Conservation (phyloP, 64 coral and sea anemone species). For the Montipora efflorescens region DNA sequence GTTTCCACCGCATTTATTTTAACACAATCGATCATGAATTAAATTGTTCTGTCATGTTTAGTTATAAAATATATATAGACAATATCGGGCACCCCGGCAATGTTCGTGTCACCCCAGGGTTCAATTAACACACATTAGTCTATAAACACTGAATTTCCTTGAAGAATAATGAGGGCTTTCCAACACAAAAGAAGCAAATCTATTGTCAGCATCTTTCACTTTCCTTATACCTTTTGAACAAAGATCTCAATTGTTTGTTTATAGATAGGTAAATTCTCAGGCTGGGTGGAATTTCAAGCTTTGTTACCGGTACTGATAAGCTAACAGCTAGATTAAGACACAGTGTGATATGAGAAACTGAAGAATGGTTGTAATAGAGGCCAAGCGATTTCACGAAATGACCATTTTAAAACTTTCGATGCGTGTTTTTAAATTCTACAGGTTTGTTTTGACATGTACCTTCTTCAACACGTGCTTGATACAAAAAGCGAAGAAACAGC, state of each 20-base stretch:
- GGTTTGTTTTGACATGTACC: conserved; percentile 40
- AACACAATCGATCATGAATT: conserved; percentile 16
- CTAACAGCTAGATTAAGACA: conserved; percentile 7
- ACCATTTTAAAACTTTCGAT: neutral
- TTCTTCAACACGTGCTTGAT: conserved; percentile 9
- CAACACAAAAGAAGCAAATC: conserved; percentile 37
- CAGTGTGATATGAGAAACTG: neutral
- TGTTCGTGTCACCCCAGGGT: conserved; percentile 38
- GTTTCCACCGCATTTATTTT: conserved; percentile 27
- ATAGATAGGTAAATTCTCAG: conserved; percentile 21
- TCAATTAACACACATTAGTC: conserved; percentile 50
- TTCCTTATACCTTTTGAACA: neutral
- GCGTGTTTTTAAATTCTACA: conserved; percentile 21
- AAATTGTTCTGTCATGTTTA: conserved; percentile 29
- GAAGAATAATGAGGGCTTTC: conserved; percentile 26
- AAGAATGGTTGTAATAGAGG: neutral
- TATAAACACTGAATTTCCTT: conserved; percentile 31
- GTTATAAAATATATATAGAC: conserved; percentile 43
- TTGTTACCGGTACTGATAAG: conserved; percentile 34
- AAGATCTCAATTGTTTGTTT: conserved; percentile 44
- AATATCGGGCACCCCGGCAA: conserved; percentile 25
- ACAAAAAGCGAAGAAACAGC: neutral
- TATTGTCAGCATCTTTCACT: conserved; percentile 34
- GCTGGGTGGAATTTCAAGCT: conserved; percentile 38
- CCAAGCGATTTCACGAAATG: neutral